phyloP scores from a whole-genome alignment of 37 sponge, comb jelly and placozoan species.

The Theonella swinhoei region DNA sequence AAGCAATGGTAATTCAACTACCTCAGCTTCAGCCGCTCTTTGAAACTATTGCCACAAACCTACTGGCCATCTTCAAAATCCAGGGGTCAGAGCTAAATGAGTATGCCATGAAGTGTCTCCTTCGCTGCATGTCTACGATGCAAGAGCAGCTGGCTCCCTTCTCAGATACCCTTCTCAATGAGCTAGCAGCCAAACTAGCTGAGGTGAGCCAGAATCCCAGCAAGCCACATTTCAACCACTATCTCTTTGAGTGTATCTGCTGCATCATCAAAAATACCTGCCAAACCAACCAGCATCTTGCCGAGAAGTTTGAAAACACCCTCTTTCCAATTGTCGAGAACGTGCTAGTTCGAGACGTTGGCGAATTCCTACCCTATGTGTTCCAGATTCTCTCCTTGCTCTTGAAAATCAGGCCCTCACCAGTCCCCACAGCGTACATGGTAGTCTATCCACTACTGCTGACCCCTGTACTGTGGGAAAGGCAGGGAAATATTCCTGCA shows the following conservation, averaged over 20 bases:
- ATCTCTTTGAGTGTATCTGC: constrained; percentile 96
- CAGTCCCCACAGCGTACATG: constrained; percentile 89
- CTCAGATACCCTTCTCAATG: constrained; percentile 67
- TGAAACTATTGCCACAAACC: constrained; percentile 63
- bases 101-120: constrained; percentile 93
- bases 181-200: constrained; percentile 77
- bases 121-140: constrained; percentile 76
- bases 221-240: constrained; percentile 99
- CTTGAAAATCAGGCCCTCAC: constrained; percentile 87
- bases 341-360: constrained; percentile 84
- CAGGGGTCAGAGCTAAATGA: constrained; percentile 91
- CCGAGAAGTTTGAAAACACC: constrained; percentile 69
- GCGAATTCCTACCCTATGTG: constrained; percentile 95
- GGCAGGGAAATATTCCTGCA: constrained; percentile 92
- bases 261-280: constrained; percentile 83
- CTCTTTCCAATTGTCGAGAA: constrained; percentile 91
- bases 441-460: constrained; percentile 89
- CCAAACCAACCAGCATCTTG: constrained; percentile 30
- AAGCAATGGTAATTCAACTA: constrained; percentile 22
- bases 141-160: constrained; percentile 59
- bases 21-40: constrained; percentile 73
- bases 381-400: constrained; percentile 96
- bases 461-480: constrained; percentile 95
- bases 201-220: constrained; percentile 92
- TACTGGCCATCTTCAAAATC: constrained; percentile 71